These are phyloP conservation scores for Basileuterus tristriatus DNA, from an alignment of 2,797 vertebrate genomes.

Conservation along the genomic window DNA sequence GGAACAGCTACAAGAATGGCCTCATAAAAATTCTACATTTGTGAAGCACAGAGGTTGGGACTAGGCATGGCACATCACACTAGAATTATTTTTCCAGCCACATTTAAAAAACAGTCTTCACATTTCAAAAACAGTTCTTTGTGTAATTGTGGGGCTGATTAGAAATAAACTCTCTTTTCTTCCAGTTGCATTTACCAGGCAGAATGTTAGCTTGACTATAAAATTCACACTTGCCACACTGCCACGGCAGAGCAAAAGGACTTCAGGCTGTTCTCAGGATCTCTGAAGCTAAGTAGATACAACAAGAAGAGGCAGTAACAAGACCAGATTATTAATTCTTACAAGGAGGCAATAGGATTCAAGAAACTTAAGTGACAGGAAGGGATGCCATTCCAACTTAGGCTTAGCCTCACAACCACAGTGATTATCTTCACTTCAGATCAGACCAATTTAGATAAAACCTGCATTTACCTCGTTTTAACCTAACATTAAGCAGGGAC, in stretches of 20 bases:
- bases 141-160: neutral
- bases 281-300: neutral
- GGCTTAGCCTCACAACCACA: neutral
- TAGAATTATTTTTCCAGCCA: slow-evolving; percentile 18
- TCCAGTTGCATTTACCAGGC: neutral
- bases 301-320: neutral
- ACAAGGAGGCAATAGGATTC: neutral
- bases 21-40: neutral
- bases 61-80: neutral
- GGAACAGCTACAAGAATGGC: neutral
- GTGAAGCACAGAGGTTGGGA: neutral
- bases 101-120: neutral
- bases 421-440: neutral
- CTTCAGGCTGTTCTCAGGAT: neutral
- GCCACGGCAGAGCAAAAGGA: neutral
- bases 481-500: neutral
- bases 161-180: neutral
- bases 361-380: neutral
- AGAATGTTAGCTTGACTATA: neutral
- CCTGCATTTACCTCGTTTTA: neutral
- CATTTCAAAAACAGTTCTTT: neutral
- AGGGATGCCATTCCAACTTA: neutral
- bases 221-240: neutral
- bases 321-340: neutral
- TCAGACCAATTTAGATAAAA: neutral